phyloP scores from a whole-genome alignment of 1,140 invertebrate genomes.

The Neocloeon triangulifer region DNA sequence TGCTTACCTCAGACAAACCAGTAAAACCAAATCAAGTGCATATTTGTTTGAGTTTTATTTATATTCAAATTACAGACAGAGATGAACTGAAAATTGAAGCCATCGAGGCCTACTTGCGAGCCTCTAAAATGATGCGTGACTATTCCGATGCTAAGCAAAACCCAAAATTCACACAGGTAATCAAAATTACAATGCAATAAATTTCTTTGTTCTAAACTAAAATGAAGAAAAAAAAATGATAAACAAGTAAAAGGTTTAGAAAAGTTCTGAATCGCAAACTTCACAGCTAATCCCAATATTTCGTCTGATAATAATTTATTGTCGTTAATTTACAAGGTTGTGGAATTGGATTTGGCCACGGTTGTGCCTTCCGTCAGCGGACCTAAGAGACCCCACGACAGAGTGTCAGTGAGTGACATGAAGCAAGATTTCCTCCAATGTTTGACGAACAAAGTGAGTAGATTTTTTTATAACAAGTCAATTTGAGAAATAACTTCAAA shows the following conservation, averaged over 20 bases:
- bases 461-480: neutral
- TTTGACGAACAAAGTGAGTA: constrained; percentile 66
- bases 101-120: constrained; percentile 65
- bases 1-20: constrained; percentile 69
- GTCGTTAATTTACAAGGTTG: no score
- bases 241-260: no score
- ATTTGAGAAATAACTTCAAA: neutral
- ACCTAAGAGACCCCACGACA: constrained; percentile 90
- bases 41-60: constrained; percentile 1
- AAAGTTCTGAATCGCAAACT: constrained; percentile 7
- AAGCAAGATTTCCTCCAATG: constrained; percentile 72
- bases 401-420: constrained; percentile 76
- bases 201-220: no score
- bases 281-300: no score
- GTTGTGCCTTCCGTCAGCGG: constrained; percentile 90
- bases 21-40: constrained; percentile 23
- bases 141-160: constrained; percentile 56
- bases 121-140: constrained; percentile 64
- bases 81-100: constrained; percentile 55
- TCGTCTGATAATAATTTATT: no score
- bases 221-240: no score
- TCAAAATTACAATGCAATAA: no score
- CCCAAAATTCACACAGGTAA: constrained; percentile 64
- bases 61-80: constrained; percentile 36
- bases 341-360: constrained; percentile 67